Conservation (phyloP, 1,140 invertebrate species). For the Orchesella cincta region DNA sequence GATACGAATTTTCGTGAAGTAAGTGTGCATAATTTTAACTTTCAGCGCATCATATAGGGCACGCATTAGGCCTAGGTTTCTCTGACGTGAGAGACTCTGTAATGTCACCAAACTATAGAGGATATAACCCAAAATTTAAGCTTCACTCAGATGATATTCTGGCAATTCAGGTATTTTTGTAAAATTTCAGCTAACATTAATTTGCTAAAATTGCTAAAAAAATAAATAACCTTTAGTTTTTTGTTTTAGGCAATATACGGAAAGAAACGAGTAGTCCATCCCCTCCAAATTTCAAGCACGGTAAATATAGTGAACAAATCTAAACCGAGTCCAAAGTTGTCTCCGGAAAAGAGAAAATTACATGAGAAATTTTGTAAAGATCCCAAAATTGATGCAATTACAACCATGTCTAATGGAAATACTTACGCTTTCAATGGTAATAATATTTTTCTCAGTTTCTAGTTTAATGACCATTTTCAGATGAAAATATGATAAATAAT, state of each 20-base stretch:
- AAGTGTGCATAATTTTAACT: neutral
- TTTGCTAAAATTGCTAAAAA: neutral
- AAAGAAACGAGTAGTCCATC: slow-evolving; percentile 61
- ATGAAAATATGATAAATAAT: no score
- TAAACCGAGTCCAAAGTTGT: slow-evolving; percentile 54
- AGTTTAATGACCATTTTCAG: neutral
- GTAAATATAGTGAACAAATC: slow-evolving; percentile 16
- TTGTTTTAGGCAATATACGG: slow-evolving; percentile 74
- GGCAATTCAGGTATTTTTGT: slow-evolving; percentile 69
- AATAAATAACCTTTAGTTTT: no score
- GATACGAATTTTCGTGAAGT: neutral
- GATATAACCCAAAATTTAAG: slow-evolving; percentile 77
- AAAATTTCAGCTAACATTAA: no score
- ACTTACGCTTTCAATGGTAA: slow-evolving; percentile 86
- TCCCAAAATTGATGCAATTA: slow-evolving; percentile 79
- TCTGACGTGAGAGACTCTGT: slow-evolving; percentile 73
- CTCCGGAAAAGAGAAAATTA: slow-evolving; percentile 60
- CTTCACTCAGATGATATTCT: slow-evolving; percentile 78
- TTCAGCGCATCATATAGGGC: slow-evolving; percentile 87
- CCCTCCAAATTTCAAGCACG: slow-evolving; percentile 25
- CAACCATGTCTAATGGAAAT: slow-evolving; percentile 76
- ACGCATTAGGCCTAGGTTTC: slow-evolving; percentile 86
- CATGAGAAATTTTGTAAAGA: slow-evolving; percentile 78
- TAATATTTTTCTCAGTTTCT: slow-evolving; percentile 19
- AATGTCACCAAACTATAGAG: slow-evolving; percentile 91